These are phyloP conservation scores for Drosophila quadrilineata DNA, from an alignment of 1,140 invertebrate species.

Conservation along the genomic window DNA sequence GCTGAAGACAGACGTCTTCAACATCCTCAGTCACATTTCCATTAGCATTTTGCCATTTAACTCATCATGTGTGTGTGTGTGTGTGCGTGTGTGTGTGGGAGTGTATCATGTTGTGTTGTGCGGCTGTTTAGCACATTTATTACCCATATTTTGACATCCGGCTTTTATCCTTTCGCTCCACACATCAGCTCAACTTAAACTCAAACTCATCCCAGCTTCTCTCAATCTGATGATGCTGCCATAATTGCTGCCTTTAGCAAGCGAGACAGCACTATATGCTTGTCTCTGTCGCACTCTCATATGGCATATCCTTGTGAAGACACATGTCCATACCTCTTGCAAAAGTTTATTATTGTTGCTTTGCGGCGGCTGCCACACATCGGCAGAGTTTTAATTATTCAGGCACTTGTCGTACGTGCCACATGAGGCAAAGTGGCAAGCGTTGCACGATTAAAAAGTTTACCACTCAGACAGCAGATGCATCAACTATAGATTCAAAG, in stretches of 20 bases:
- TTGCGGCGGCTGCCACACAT: constrained; percentile 4
- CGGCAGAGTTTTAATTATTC: constrained; percentile 32
- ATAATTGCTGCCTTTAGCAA: constrained; percentile 59
- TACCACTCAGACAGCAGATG: neutral
- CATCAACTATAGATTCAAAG: no score
- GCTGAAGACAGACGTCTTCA: constrained; percentile 30
- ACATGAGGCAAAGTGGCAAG: constrained; percentile 1
- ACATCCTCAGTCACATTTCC: constrained; percentile 62
- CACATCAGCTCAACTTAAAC: constrained; percentile 11
- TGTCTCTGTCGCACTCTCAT: neutral
- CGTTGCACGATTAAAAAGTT: constrained; percentile 25
- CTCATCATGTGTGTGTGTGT: constrained; percentile 48
- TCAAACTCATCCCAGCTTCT: no score
- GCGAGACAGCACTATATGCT: neutral
- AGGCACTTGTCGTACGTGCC: constrained; percentile 6
- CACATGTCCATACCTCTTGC: neutral
- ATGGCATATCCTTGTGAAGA: neutral
- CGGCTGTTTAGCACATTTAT: constrained; percentile 64
- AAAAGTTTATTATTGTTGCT: constrained; percentile 33
- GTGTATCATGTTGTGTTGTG: constrained; percentile 68
- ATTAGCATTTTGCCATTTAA: constrained; percentile 74
- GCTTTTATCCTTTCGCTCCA: constrained; percentile 71
- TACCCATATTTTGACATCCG: constrained; percentile 72
- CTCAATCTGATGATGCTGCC: constrained; percentile 26
- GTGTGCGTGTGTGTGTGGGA: constrained; percentile 4